phyloP scores from a whole-genome alignment of 2,797 vertebrate genomes.

The Dendrocincla fuliginosa region DNA sequence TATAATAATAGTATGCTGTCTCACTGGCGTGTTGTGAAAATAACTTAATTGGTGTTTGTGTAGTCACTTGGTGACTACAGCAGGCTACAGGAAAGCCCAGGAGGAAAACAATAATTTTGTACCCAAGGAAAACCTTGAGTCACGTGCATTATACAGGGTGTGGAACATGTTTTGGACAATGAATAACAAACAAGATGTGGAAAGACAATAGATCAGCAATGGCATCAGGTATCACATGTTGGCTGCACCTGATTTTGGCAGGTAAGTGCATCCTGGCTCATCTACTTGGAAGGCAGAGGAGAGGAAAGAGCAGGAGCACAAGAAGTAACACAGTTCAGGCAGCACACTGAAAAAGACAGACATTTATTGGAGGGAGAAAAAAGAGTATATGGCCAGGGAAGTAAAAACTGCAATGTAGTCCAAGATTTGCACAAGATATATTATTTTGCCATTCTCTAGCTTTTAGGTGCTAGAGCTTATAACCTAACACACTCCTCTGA shows the following conservation, averaged over 20 bases:
- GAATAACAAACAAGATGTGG: constrained; percentile 21
- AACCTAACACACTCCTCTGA: background rate
- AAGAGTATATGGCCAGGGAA: background rate
- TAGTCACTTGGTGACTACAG: background rate
- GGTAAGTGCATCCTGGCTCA: background rate
- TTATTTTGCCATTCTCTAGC: background rate
- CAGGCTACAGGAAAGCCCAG: constrained; percentile 31
- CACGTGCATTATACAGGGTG: constrained; percentile 26
- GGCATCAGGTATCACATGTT: background rate
- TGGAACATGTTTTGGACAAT: background rate
- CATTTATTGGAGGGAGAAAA: background rate
- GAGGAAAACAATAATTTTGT: constrained; percentile 60
- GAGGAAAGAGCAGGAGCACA: background rate
- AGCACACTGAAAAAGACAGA: background rate
- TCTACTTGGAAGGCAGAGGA: background rate
- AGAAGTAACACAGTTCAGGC: background rate
- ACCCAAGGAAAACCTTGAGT: constrained; percentile 36
- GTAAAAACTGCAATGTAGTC: background rate
- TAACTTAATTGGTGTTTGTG: constrained; percentile 65
- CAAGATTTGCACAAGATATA: background rate
- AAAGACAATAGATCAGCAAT: constrained; percentile 12
- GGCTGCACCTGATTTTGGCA: background rate
- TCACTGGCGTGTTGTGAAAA: constrained; percentile 50
- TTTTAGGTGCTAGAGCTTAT: background rate
- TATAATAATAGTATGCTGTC: constrained; percentile 44